Base-by-base conservation (phyloP, 2,888 invertebrate species). In the Nyleta sp. region DNA sequence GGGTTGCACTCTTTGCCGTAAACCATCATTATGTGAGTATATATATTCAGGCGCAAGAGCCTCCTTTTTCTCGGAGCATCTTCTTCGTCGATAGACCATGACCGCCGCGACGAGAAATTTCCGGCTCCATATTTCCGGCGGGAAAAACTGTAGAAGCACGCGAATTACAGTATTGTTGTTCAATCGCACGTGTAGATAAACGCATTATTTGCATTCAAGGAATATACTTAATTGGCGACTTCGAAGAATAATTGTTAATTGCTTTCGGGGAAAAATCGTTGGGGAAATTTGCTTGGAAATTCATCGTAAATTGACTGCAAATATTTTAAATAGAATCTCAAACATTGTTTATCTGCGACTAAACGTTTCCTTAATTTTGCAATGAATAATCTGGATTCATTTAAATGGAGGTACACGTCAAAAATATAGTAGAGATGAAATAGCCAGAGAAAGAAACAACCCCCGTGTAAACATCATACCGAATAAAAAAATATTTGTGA, bases 1-100 rank as follows among this genome's bases (percentile, higher is more conserved):
- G 85, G 81, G 75, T 82, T 83, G 81, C 83, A 80, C 81, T 81
- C 80, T 78, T 81, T 80, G 80, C 87, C 82, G 83, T 85, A 86
- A 87, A 87, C 86, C 86, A 85, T 88, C 88, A 88, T 89, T 89
- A 89, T 84, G 87, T 83, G 82, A 84, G 86, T 85, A 85, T 82
- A 83, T 85, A 86, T 85, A 85, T 82, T 86, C 84, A 82, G 82
- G 84, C 82, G 73, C 53, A 55, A 57, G 64, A 60, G 62, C 65
- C 67, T 72, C 57, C 72, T 38, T 62, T 50, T 48, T 46, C 72
- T 73, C 70, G 53, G 67, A 35, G 81, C 80, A 80, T 72, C 71
- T 68, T 70, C 78, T 62, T 42, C 71, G 35, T 75, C 81, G 82
- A 83, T 85, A 84, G 82, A 82, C 83, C 85, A 83, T 86, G 82